phyloP scores from a whole-genome alignment of 2,113 vertebrate species.

The Eudyptes chrysolophus region DNA sequence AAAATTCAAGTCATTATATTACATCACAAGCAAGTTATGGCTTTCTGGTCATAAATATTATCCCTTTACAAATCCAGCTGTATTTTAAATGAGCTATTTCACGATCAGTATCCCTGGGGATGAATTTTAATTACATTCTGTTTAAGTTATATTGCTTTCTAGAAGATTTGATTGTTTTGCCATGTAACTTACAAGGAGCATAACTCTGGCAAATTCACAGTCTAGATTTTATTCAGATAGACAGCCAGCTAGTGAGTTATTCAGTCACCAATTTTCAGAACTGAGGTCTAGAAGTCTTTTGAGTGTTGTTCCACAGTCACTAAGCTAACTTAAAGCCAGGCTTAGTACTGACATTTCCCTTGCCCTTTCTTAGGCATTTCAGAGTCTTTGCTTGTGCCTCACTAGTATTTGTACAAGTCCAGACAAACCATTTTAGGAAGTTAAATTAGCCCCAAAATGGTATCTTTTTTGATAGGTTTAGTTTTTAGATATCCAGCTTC shows the following conservation, averaged over 20 bases:
- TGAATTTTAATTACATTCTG: neutral
- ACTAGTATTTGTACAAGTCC: neutral
- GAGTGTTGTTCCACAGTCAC: neutral
- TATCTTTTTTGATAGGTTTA: neutral
- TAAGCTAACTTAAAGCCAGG: neutral
- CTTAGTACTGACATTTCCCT: neutral
- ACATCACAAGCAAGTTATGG: neutral
- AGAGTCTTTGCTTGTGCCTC: neutral
- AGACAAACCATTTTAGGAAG: neutral
- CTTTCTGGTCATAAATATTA: neutral
- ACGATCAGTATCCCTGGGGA: neutral
- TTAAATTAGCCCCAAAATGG: neutral
- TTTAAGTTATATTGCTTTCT: neutral
- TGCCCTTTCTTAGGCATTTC: neutral
- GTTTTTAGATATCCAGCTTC: neutral
- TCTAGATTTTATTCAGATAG: neutral
- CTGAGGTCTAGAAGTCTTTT: neutral
- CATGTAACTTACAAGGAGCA: accelerated
- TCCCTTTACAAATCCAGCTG: neutral
- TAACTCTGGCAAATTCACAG: neutral
- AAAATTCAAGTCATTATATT: neutral
- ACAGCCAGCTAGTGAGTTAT: neutral
- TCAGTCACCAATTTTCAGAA: neutral
- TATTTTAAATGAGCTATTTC: neutral
- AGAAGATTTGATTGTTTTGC: neutral